These are phyloP conservation scores for Exephanes ischioxanthus DNA, from an alignment of 2,888 invertebrate species.

Conservation along the genomic window DNA sequence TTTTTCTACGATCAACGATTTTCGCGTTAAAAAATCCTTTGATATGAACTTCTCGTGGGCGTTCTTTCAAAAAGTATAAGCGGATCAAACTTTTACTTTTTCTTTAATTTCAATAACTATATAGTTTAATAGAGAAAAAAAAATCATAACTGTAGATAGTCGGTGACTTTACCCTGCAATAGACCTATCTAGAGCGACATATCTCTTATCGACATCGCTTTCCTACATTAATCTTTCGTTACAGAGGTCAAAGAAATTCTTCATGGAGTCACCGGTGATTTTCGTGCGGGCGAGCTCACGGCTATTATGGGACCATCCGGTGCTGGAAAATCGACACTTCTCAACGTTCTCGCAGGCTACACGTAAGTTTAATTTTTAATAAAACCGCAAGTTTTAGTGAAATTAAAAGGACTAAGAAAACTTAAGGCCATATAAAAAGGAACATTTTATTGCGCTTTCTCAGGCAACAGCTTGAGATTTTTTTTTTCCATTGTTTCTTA, in stretches of 20 bases:
- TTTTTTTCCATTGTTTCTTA: neutral
- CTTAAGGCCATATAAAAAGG: neutral
- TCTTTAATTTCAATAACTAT: neutral
- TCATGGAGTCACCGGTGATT: constrained; percentile 86
- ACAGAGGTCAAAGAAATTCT: constrained; percentile 88
- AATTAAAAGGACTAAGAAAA: neutral
- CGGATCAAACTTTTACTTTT: neutral
- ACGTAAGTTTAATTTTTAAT: constrained; percentile 88
- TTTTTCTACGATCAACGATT: neutral
- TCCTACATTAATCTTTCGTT: constrained; percentile 65
- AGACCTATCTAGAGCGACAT: neutral
- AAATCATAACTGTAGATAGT: neutral
- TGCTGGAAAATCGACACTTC: constrained; percentile 93
- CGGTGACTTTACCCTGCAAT: neutral
- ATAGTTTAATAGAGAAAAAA: neutral
- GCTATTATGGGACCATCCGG: constrained; percentile 91
- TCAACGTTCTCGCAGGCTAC: constrained; percentile 96
- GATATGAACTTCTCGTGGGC: neutral
- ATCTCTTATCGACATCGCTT: neutral
- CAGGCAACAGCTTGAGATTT: neutral
- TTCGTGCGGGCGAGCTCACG: constrained; percentile 88
- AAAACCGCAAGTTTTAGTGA: neutral
- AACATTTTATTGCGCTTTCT: neutral
- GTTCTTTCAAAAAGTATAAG: neutral
- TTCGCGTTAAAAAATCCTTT: neutral